These are phyloP conservation scores for Rhincodon typus DNA, from an alignment of 2,797 vertebrate genomes.

Conservation along the genomic window DNA sequence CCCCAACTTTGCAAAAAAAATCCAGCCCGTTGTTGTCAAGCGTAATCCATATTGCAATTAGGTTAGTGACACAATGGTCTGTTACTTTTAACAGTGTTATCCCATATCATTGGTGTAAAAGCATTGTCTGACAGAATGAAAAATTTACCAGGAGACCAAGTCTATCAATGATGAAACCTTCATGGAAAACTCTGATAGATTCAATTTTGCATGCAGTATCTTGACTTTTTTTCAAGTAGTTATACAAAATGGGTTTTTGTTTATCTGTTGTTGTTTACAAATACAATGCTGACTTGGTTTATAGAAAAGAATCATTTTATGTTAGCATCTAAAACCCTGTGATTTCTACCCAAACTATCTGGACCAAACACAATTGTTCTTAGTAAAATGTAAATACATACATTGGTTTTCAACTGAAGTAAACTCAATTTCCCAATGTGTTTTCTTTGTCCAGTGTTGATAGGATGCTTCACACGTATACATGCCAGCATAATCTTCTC, in stretches of 20 bases:
- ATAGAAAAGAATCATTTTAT: not conserved
- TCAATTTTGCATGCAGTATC: not conserved
- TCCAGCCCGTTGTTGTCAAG: not conserved
- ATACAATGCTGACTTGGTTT: not conserved
- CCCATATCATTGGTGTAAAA: not conserved
- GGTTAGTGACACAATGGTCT: not conserved
- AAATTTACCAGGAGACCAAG: not conserved
- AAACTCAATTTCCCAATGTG: not conserved
- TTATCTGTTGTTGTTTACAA: not conserved
- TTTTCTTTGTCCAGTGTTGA: not conserved
- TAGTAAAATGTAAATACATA: slow-evolving; percentile 17
- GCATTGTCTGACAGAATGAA: not conserved
- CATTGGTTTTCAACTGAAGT: slow-evolving; percentile 9
- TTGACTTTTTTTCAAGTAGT: not conserved
- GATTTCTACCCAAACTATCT: not conserved
- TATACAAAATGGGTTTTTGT: not conserved
- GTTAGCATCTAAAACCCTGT: too few relatives aligned
- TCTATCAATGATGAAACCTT: not conserved
- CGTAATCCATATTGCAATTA: not conserved
- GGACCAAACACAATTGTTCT: not conserved
- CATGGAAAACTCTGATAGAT: not conserved
- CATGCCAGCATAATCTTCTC: not conserved
- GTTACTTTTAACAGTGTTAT: not conserved
- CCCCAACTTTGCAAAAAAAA: not conserved
- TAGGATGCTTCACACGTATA: not conserved